Evolutionary conservation across 2,888 invertebrate genomes (phyloP).

Genomic region (Drosophila phalerata): DNA sequence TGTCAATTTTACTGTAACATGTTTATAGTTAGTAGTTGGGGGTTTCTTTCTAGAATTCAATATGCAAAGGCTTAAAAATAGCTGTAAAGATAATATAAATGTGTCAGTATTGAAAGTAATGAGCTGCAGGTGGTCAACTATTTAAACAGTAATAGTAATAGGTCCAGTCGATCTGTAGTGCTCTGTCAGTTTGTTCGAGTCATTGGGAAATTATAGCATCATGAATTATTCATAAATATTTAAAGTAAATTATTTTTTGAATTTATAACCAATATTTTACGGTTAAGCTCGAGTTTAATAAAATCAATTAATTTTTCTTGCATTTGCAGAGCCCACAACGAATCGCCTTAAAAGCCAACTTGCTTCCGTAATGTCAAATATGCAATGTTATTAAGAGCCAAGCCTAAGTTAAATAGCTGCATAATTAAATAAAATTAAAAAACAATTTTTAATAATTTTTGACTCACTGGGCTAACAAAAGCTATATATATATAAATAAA

Average conservation of each 20-base stretch:
- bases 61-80: neutral
- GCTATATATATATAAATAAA: neutral
- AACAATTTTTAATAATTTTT: constrained; percentile 42
- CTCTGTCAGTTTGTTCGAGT: neutral
- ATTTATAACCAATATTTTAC: constrained; percentile 26
- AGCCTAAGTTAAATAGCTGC: constrained; percentile 65
- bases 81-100: neutral
- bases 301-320: constrained; percentile 29
- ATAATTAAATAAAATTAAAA: constrained; percentile 60
- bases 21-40: neutral
- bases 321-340: constrained; percentile 18
- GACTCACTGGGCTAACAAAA: constrained; percentile 25
- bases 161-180: no score
- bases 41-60: neutral
- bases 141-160: neutral
- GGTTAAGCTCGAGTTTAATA: constrained; percentile 37
- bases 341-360: constrained; percentile 67
- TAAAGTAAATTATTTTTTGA: constrained; percentile 7
- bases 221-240: constrained; percentile 8
- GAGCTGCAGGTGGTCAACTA: neutral
- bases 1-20: neutral
- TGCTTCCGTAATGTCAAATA: constrained; percentile 72
- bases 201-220: neutral
- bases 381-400: constrained; percentile 37
- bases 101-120: neutral